Conservation (phyloP, 2,888 invertebrate species). For the Miltochrista miniata region DNA sequence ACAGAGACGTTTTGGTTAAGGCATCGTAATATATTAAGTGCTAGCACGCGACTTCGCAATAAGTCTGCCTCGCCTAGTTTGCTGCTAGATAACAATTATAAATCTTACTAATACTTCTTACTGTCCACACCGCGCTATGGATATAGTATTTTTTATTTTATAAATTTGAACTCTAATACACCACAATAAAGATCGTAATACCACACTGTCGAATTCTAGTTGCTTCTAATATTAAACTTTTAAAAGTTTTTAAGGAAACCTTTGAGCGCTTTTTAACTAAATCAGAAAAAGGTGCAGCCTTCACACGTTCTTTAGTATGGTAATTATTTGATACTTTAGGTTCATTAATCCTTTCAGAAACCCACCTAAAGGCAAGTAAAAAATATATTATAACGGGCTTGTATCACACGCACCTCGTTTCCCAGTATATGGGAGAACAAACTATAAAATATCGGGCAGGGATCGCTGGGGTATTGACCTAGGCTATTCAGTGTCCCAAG, state of each 20-base stretch:
- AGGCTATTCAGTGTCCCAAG: too few relatives aligned
- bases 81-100: conserved; percentile 76
- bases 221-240: conserved; percentile 14
- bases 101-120: conserved; percentile 75
- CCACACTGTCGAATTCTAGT: not conserved
- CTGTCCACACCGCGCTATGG: conserved; percentile 63
- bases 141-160: conserved; percentile 35
- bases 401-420: too few relatives aligned
- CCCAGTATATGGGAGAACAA: too few relatives aligned
- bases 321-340: not conserved
- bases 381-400: too few relatives aligned
- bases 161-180: conserved; percentile 24
- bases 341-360: not conserved
- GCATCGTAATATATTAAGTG: conserved; percentile 74
- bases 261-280: conserved; percentile 9
- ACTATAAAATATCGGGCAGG: too few relatives aligned
- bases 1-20: conserved; percentile 74
- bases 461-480: too few relatives aligned
- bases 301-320: not conserved
- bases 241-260: conserved; percentile 4
- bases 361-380: not conserved
- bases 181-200: conserved; percentile 10
- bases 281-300: not conserved
- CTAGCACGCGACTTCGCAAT: conserved; percentile 73
- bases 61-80: conserved; percentile 72